Evolutionary conservation across 2,797 vertebrate species (phyloP).

Genomic region (Myotis daubentonii): DNA sequence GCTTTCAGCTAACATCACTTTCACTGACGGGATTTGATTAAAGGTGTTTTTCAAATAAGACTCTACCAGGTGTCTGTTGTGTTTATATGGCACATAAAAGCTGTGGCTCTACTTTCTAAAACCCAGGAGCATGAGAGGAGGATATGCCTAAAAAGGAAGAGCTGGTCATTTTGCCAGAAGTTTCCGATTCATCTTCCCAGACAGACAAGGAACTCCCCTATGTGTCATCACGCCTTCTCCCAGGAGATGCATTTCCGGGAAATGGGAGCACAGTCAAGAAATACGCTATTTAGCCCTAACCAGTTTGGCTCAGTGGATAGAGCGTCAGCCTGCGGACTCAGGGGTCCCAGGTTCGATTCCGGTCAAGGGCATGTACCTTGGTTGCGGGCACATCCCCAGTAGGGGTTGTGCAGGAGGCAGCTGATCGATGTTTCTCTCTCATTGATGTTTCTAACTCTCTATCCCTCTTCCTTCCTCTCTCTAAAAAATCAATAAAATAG

Average conservation of each 20-base stretch:
- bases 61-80: not conserved
- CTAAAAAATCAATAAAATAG: too few species aligned
- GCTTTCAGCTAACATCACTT: not conserved
- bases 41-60: not conserved
- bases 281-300: rapidly evolving
- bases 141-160: not conserved
- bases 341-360: too few species aligned
- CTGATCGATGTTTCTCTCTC: too few species aligned
- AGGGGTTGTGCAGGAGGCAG: too few species aligned
- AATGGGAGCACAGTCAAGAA: not conserved
- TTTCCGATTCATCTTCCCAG: not conserved
- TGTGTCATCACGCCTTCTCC: not conserved
- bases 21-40: not conserved
- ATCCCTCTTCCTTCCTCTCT: too few species aligned
- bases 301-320: too few species aligned
- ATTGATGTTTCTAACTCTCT: too few species aligned
- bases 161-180: not conserved
- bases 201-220: not conserved
- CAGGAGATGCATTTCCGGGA: not conserved
- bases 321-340: too few species aligned
- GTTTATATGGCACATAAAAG: not conserved
- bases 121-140: rapidly evolving
- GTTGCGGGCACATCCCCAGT: too few species aligned
- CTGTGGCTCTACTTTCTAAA: not conserved
- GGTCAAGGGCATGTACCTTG: too few species aligned